Percentiles rank a stretch among this genome's conserved stretches.
These are phyloP conservation scores for Caenorhabditis angaria DNA, from an alignment of 2,888 invertebrate genomes.

Conservation along the genomic window DNA sequence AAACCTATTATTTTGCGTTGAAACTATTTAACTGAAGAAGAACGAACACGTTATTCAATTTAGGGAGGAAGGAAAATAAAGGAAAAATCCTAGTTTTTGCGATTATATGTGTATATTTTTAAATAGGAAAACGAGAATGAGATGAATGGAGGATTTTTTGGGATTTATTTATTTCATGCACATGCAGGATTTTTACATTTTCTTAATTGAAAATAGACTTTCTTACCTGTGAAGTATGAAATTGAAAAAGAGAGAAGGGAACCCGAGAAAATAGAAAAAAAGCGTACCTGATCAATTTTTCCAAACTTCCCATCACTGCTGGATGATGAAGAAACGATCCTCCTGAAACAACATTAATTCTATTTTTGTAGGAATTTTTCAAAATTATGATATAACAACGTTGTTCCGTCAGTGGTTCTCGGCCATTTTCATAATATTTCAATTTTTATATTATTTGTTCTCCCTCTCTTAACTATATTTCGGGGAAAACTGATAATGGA, in stretches of 20 bases:
- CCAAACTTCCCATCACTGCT: conserved; percentile 56
- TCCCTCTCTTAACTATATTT: too few species aligned
- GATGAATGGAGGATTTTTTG: not conserved
- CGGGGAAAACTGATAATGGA: too few species aligned
- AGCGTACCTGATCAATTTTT: conserved; percentile 57
- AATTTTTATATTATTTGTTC: too few species aligned
- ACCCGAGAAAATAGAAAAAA: too few species aligned
- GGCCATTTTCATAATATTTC: too few species aligned
- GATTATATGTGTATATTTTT: not conserved
- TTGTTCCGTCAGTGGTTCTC: too few species aligned
- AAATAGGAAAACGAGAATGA: too few species aligned
- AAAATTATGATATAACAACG: too few species aligned
- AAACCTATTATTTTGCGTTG: not conserved
- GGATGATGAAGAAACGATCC: conserved; percentile 49
- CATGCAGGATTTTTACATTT: too few species aligned
- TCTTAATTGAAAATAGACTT: not conserved
- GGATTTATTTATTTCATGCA: not conserved
- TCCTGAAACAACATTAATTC: conserved; percentile 16
- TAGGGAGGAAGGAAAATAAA: not conserved
- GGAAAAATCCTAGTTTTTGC: not conserved
- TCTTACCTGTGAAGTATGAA: not conserved
- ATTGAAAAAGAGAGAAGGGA: conserved; percentile 4
- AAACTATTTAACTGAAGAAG: not conserved
- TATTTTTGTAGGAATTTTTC: too few species aligned
- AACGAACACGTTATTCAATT: not conserved